These are phyloP conservation scores for Agrochola lota DNA, from an alignment of 2,888 invertebrate genomes.

Conservation along the genomic window DNA sequence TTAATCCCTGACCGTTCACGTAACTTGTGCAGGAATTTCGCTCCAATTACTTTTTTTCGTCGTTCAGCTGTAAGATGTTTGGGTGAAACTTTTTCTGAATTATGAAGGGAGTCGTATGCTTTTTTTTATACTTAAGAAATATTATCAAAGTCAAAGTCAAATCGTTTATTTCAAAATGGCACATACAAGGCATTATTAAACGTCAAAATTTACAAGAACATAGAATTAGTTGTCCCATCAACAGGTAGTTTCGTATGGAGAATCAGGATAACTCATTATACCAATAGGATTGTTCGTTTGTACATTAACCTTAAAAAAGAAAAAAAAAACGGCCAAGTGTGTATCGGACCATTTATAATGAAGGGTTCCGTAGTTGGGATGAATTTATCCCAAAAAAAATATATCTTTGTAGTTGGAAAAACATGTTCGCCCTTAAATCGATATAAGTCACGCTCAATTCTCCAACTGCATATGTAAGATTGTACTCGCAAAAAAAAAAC, in stretches of 20 bases:
- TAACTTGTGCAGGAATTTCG: constrained; percentile 51
- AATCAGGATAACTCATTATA: neutral
- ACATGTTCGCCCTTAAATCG: no score
- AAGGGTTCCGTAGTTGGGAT: no score
- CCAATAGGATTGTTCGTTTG: neutral
- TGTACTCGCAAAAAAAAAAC: no score
- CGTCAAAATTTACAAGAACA: neutral
- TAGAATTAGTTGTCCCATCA: neutral
- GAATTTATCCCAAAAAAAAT: no score
- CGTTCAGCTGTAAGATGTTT: constrained; percentile 23
- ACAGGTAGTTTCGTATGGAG: neutral
- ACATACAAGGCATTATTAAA: neutral
- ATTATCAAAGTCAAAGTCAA: neutral
- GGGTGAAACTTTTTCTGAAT: constrained; percentile 17
- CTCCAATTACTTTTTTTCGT: constrained; percentile 50
- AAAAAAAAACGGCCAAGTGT: no score
- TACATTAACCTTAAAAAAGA: no score
- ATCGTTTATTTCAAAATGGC: neutral
- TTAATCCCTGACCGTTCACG: constrained; percentile 56
- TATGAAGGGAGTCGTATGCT: constrained; percentile 21
- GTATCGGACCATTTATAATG: no score
- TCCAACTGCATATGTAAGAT: no score
- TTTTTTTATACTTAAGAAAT: neutral
- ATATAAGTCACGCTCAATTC: no score
- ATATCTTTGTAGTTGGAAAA: no score